Evolutionary conservation across 2,888 invertebrate genomes (phyloP), one percentile per base, ranked within the genome.

Genomic region (Cryptus viduatorius): DNA sequence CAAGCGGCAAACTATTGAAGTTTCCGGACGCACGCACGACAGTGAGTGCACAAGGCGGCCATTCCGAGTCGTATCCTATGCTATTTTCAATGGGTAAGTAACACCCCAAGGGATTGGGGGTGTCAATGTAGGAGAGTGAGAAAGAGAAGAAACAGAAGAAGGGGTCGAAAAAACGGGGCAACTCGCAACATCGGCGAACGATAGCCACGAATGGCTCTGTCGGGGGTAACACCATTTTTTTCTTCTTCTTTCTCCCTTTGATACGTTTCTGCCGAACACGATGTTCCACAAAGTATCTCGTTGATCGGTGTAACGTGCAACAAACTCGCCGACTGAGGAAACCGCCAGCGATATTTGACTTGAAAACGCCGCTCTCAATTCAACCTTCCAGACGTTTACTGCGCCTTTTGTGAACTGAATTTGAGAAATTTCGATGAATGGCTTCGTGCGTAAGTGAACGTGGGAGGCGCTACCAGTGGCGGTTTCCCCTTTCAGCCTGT

Each of bases 1-100:
- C 65, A 24, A 37, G 82, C 82, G 82, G 82, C 82, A 50, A 78
- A 82, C 72, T 73, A 78, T 71, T 68, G 50, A 82, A 82, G 82
- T 78, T 71, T 16, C 67, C 65, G 59, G 68, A 68, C 46, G 68
- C 59, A 48, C 59, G 59, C 24, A 24, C 24, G 24, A 3, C 59
- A 29, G 80, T 59, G 31, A 69, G 50, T 53, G 44, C 72, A 72
- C 56, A 73, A 48, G 72, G 46, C 72, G 50, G 72, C 67, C 78
- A 61, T 78, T 79, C 29, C 68, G 53, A 72, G 61, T 68, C 44
- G 48, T 42, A 61, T n/a, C 37, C 50, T 31, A 46, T 42, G 59
- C 73, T 59, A 75, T 75, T 68, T 42, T 29, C 68, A 48, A 75
- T 14, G 64, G 53, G 67, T 48, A 73, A 68, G 78, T 46, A 64